Percentiles rank a stretch among this genome's conserved stretches.
Evolutionary conservation across 2,113 vertebrate genomes (phyloP).

Genomic region (Amblyopsis rosae): DNA sequence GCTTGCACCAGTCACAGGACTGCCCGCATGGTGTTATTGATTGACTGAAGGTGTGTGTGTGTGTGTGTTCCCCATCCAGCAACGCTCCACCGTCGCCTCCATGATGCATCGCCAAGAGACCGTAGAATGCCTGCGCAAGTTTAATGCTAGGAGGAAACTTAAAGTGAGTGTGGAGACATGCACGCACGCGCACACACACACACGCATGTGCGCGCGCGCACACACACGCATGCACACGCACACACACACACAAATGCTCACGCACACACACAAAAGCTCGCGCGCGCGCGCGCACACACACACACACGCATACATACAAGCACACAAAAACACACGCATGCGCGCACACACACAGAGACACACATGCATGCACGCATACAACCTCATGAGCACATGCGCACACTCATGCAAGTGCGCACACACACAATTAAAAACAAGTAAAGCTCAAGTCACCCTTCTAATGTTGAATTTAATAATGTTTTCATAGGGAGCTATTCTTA

Average conservation of each 20-base stretch:
- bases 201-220: too few relatives aligned
- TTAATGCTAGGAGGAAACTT: slow-evolving; percentile 97
- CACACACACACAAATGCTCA: too few relatives aligned
- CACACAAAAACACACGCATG: too few relatives aligned
- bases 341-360: too few relatives aligned
- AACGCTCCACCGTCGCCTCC: slow-evolving; percentile 98
- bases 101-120: slow-evolving; percentile 99
- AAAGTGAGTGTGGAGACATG: slow-evolving; percentile 77
- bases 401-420: too few relatives aligned
- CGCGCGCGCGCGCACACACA: too few relatives aligned
- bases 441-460: background rate
- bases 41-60: background rate
- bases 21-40: background rate
- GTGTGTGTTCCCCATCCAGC: slow-evolving; percentile 73
- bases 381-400: too few relatives aligned
- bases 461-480: slow-evolving; percentile 30
- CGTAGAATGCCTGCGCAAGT: slow-evolving; percentile 97
- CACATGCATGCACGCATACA: too few relatives aligned
- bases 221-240: too few relatives aligned
- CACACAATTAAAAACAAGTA: background rate
- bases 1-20: background rate
- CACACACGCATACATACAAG: too few relatives aligned
- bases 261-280: too few relatives aligned
- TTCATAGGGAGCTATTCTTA: slow-evolving; percentile 94
- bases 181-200: background rate